These are phyloP conservation scores for Antigone vipio DNA, from an alignment of 2,113 vertebrate genomes.

Conservation along the genomic window DNA sequence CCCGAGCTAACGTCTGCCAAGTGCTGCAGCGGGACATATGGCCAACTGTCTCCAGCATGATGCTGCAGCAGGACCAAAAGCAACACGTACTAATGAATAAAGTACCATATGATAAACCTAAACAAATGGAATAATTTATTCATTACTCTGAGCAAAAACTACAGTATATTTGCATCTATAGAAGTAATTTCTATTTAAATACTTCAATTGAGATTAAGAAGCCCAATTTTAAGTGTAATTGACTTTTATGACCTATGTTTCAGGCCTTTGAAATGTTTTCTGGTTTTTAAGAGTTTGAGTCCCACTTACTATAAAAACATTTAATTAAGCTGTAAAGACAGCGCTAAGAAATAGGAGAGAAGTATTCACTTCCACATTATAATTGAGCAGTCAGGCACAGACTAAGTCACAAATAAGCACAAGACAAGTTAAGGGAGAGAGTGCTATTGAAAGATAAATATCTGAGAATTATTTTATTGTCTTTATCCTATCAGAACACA, in stretches of 20 bases:
- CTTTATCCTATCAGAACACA: not conserved
- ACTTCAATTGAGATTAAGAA: not conserved
- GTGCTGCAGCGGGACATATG: accelerated
- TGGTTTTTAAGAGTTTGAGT: not conserved
- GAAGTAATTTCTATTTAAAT: not conserved
- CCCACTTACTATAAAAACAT: not conserved
- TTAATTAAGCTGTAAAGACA: not conserved
- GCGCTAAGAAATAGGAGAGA: not conserved
- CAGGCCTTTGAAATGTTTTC: not conserved
- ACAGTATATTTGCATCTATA: not conserved
- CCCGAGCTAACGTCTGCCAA: not conserved
- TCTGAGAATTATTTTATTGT: not conserved
- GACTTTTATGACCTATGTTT: not conserved
- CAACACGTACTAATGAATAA: not conserved
- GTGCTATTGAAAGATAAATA: not conserved
- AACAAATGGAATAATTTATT: not conserved
- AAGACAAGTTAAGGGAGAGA: not conserved
- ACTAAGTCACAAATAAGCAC: not conserved
- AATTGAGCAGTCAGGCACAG: not conserved
- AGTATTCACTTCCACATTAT: not conserved
- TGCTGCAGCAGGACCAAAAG: not conserved
- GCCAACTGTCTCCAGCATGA: not conserved
- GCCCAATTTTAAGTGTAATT: not conserved
- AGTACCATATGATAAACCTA: not conserved
- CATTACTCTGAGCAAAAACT: not conserved